These are phyloP conservation scores for Stenchaetothrips biformis DNA, from an alignment of 2,888 invertebrate genomes.

Conservation along the genomic window DNA sequence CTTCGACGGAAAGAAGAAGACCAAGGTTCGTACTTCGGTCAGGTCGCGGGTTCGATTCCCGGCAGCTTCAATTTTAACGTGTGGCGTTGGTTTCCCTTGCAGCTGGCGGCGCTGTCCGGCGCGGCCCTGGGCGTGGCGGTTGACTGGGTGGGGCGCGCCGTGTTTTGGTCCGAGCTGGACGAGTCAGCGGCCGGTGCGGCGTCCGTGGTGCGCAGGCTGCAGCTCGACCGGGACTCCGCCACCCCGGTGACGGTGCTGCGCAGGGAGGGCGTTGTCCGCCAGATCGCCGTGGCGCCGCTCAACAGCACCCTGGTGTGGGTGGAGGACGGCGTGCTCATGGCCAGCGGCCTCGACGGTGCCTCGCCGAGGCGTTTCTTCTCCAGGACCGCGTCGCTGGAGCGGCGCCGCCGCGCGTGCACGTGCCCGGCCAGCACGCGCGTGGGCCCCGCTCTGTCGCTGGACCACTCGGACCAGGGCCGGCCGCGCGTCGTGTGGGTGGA, in stretches of 20 bases:
- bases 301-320: conserved; percentile 67
- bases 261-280: not conserved
- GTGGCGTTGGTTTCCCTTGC: conserved; percentile 26
- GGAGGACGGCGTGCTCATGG: conserved; percentile 46
- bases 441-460: conserved; percentile 61
- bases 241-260: not conserved
- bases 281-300: conserved; percentile 34
- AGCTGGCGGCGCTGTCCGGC: conserved; percentile 54
- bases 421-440: conserved; percentile 61
- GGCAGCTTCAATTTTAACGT: not conserved
- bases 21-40: conserved; percentile 39
- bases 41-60: not conserved
- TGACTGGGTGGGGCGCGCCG: conserved; percentile 80
- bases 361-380: not conserved
- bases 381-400: not conserved
- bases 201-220: not conserved
- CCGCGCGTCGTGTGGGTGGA: conserved; percentile 62
- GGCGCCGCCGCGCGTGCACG: conserved; percentile 50
- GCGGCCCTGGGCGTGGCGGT: conserved; percentile 64
- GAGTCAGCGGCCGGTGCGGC: conserved; percentile 37
- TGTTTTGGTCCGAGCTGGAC: conserved; percentile 74
- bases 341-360: conserved; percentile 37
- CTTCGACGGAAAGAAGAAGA: conserved; percentile 49
- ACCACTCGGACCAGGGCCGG: conserved; percentile 55
- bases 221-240: not conserved